These are phyloP conservation scores for Delphinus delphis DNA, from an alignment of 2,113 vertebrate genomes.

Conservation along the genomic window DNA sequence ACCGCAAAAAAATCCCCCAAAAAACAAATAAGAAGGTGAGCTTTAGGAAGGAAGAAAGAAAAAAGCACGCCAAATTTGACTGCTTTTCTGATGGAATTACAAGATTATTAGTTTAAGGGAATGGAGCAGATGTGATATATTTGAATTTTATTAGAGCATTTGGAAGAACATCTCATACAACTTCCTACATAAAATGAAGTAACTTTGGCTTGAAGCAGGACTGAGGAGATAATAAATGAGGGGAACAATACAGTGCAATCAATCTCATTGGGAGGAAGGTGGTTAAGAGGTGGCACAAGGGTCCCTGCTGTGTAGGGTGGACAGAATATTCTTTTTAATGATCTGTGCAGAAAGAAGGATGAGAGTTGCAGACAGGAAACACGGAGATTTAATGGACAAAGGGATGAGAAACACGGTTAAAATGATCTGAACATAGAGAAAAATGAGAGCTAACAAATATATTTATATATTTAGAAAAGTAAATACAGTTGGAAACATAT, in stretches of 20 bases:
- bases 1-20: too few relatives aligned
- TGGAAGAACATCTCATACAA: slow-evolving; percentile 34
- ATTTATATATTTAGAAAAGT: neutral
- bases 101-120: slow-evolving; percentile 62
- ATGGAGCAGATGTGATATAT: slow-evolving; percentile 69
- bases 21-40: slow-evolving; percentile 57
- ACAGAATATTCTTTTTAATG: slow-evolving; percentile 12
- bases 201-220: slow-evolving; percentile 36
- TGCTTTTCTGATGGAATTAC: slow-evolving; percentile 72
- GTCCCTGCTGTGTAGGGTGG: neutral
- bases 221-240: slow-evolving; percentile 44
- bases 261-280: neutral
- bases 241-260: neutral
- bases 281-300: neutral
- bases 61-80: slow-evolving; percentile 59
- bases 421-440: neutral
- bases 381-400: neutral
- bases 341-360: neutral
- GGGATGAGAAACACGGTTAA: neutral
- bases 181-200: slow-evolving; percentile 61
- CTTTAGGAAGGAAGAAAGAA: slow-evolving; percentile 49
- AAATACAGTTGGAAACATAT: slow-evolving; percentile 12
- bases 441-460: neutral
- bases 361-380: neutral
- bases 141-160: slow-evolving; percentile 74